Base-by-base conservation (phyloP, 2,113 vertebrate species). In the Junco hyemalis region DNA sequence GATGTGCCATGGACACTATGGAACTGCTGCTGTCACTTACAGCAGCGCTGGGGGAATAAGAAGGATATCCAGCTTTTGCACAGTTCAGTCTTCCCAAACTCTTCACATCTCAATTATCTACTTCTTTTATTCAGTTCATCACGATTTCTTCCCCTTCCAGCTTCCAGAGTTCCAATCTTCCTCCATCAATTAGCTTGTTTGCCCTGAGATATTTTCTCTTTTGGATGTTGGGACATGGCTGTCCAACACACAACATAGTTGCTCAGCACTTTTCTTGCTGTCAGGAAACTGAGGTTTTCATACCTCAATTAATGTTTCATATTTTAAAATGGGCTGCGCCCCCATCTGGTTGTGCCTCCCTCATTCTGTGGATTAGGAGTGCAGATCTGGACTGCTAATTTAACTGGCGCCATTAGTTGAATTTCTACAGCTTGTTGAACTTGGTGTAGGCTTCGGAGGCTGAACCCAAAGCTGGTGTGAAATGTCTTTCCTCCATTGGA, bases 181-280 rank as follows among this genome's bases (percentile, higher is more conserved):
- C 42, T 57, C 3, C 9, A 59, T 26, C 35, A 14, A 13, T 31
- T 25, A 33, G 2, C 11, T 81, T 38, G 26, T 36, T 95, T 48
- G 48, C 20, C 13, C 14, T 48, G 47, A 10, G 22, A 8, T 59
- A 26, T 61, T 80, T 88, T 82, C 26, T 47, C 16, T 61, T 73
- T 60, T 1, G 3, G 59, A 21, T 77, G 17, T 22, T 1, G 1
- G 33, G 54, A 28, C 17, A 36, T 1, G 6, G 23, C 4, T 63
- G 26, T 48, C 21, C 51, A 48, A 77, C 28, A 21, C 17, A 44
- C 28, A 31, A 1, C 7, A 9, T 4, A 23, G 35, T 14, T 44
- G 38, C 35, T 77, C 51, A 44, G 8, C 5, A 5, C 12, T 48
- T 12, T 16, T 8, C 66, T 64, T 60, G 8, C 69, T 51, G 10